A percentile compares a stretch with the other conserved stretches of the same genome.
phyloP scores from a whole-genome alignment of 2,888 invertebrate genomes.

The Macrosoma leucophasiata region DNA sequence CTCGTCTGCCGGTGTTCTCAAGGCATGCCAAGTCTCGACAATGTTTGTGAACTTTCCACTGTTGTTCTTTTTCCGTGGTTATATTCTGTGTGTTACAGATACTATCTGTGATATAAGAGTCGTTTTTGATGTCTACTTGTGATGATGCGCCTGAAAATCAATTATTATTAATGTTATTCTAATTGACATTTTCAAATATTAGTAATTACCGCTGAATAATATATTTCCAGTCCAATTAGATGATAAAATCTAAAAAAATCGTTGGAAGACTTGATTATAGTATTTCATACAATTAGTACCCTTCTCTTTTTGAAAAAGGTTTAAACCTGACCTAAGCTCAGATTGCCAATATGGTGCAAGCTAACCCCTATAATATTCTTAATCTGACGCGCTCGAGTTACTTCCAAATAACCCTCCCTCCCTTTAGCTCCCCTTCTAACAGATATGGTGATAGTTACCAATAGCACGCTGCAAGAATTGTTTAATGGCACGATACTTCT shows the following conservation, averaged over 20 bases:
- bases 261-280: too few species aligned
- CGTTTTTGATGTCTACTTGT: conserved; percentile 50
- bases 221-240: background rate
- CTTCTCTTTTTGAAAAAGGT: too few species aligned
- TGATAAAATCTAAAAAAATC: background rate
- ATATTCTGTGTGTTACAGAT: conserved; percentile 56
- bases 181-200: background rate
- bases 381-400: too few species aligned
- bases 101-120: conserved; percentile 52
- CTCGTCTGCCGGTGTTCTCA: conserved; percentile 32
- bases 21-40: conserved; percentile 37
- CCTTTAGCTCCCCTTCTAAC: background rate
- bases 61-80: conserved; percentile 45
- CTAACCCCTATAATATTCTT: too few species aligned
- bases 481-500: conserved; percentile 51
- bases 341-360: too few species aligned
- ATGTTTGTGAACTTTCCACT: conserved; percentile 46
- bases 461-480: conserved; percentile 53
- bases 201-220: background rate
- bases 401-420: too few species aligned
- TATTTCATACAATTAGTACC: too few species aligned
- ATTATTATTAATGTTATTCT: background rate
- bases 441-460: conserved; percentile 32
- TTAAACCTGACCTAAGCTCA: too few species aligned
- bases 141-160: conserved; percentile 48